Evolutionary conservation across 2,113 vertebrate species (phyloP).

Genomic region (Siphamia tubifer): DNA sequence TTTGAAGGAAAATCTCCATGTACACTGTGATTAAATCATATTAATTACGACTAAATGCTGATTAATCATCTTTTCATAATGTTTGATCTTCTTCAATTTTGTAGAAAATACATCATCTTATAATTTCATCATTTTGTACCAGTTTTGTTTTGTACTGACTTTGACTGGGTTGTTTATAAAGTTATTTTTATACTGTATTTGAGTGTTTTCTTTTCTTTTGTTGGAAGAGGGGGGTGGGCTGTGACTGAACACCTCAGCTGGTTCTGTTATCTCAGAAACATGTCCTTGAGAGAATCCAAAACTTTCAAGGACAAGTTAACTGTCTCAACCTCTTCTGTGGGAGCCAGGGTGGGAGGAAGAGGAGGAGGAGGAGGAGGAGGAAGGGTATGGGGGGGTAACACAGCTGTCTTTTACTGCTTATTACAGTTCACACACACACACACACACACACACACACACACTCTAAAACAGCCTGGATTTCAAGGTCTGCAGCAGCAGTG

Average conservation of each 20-base stretch:
- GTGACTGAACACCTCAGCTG: background rate
- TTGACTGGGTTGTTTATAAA: too few species aligned
- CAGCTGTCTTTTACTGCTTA: conserved; percentile 64
- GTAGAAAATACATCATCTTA: too few species aligned
- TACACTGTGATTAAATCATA: conserved; percentile 17
- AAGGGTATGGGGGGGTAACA: conserved; percentile 10
- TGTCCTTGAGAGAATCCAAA: conserved; percentile 65
- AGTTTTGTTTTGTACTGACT: too few species aligned
- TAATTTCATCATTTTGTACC: too few species aligned
- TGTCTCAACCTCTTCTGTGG: conserved; percentile 44
- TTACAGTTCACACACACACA: too few species aligned
- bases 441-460: too few species aligned
- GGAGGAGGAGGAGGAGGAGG: conserved; percentile 1
- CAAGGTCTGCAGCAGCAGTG: conserved; percentile 77
- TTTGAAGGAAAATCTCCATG: conserved; percentile 20
- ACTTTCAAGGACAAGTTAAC: conserved; percentile 73
- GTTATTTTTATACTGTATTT: too few species aligned
- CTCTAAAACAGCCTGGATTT: conserved; percentile 46
- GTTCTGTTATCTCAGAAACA: conserved; percentile 55
- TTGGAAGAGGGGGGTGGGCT: background rate
- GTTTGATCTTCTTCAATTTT: conserved; percentile 17
- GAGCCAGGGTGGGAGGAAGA: conserved; percentile 27
- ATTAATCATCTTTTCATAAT: conserved; percentile 51
- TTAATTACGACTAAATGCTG: conserved; percentile 36
- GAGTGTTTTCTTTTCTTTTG: too few species aligned